These are phyloP conservation scores for Anhinga rufa DNA, from an alignment of 2,113 vertebrate species.

Conservation along the genomic window DNA sequence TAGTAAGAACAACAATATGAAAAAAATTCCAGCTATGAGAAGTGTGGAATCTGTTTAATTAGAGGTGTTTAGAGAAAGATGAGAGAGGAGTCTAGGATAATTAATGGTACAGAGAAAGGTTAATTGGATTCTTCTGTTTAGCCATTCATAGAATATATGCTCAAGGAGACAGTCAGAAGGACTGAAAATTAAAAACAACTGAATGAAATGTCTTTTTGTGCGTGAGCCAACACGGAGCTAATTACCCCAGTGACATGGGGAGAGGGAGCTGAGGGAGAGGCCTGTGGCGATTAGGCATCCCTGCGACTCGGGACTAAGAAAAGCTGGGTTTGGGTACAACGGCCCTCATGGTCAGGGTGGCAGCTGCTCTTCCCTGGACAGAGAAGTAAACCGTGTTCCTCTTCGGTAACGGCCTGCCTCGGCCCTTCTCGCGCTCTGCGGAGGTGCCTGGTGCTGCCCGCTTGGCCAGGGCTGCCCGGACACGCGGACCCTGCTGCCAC, in stretches of 20 bases:
- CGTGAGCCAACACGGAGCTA: neutral
- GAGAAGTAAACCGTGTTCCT: neutral
- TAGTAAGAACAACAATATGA: neutral
- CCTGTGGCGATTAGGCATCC: neutral
- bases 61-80: neutral
- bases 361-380: neutral
- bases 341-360: neutral
- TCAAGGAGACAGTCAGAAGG: neutral
- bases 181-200: constrained; percentile 17
- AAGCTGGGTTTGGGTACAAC: neutral
- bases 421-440: neutral
- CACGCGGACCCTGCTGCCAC: fast-evolving
- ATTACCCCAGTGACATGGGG: neutral
- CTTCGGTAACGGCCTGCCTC: neutral
- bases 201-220: neutral
- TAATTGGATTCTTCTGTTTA: constrained; percentile 48
- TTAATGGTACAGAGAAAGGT: constrained; percentile 31
- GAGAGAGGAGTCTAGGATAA: constrained; percentile 16
- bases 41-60: constrained; percentile 31
- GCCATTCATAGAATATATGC: neutral
- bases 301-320: neutral
- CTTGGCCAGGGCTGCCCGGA: neutral
- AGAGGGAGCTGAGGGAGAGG: neutral
- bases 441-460: fast-evolving
- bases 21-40: neutral